phyloP scores from a whole-genome alignment of 2,888 invertebrate species.

The Siphlonurus alternatus region DNA sequence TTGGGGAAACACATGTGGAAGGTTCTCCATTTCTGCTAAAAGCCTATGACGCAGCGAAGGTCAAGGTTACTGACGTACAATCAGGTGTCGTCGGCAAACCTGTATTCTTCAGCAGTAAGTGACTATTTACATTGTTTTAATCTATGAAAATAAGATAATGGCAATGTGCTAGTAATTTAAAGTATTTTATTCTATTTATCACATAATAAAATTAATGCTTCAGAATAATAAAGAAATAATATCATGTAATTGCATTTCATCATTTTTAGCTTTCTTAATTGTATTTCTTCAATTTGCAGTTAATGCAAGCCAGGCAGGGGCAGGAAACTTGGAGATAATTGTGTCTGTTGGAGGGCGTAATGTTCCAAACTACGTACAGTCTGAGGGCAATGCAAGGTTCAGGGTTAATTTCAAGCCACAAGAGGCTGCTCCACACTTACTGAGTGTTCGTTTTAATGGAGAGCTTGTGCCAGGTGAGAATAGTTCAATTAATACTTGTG shows the following conservation, averaged over 20 bases:
- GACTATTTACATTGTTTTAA: not conserved
- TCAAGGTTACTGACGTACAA: constrained; percentile 86
- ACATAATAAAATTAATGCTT: not conserved
- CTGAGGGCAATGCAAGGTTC: constrained; percentile 92
- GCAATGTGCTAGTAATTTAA: not conserved
- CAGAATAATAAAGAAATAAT: not conserved
- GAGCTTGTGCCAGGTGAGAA: constrained; percentile 42
- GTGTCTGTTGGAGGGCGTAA: constrained; percentile 92
- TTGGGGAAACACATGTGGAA: constrained; percentile 63
- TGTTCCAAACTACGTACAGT: constrained; percentile 95
- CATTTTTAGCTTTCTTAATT: constrained; percentile 7
- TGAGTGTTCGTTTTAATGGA: constrained; percentile 69
- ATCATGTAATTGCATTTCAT: constrained; percentile 20
- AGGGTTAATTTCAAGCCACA: constrained; percentile 90
- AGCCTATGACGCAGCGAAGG: constrained; percentile 87
- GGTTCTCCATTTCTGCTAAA: constrained; percentile 93
- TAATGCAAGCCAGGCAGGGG: constrained; percentile 50
- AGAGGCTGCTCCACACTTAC: constrained; percentile 76
- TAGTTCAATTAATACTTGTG: not conserved
- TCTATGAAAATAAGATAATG: too few relatives aligned
- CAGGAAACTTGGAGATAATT: constrained; percentile 93
- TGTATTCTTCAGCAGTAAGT: constrained; percentile 80
- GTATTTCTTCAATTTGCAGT: constrained; percentile 22
- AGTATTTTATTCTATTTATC: not conserved
- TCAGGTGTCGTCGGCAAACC: constrained; percentile 82